Evolutionary conservation across 1,140 invertebrate genomes (phyloP).

Genomic region (Brachionus rotundiformis): DNA sequence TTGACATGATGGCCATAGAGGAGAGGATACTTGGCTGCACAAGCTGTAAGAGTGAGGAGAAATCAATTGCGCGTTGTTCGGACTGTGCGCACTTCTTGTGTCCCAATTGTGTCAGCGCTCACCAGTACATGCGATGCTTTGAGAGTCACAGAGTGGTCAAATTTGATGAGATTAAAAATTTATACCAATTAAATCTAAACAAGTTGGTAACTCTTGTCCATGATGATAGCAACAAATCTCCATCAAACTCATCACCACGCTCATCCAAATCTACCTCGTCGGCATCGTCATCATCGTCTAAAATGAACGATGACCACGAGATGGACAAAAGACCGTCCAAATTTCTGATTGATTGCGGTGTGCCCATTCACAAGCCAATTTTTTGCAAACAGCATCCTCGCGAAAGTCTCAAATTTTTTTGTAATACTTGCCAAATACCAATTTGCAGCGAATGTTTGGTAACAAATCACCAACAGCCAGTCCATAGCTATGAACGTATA

Average conservation of each 20-base stretch:
- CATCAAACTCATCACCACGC: neutral
- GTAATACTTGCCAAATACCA: constrained; percentile 77
- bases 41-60: constrained; percentile 82
- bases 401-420: constrained; percentile 79
- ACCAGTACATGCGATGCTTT: constrained; percentile 87
- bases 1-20: constrained; percentile 79
- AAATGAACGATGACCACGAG: constrained; percentile 76
- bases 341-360: constrained; percentile 54
- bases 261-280: constrained; percentile 52
- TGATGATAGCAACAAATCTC: neutral
- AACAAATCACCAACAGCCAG: constrained; percentile 74
- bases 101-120: constrained; percentile 86
- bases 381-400: constrained; percentile 75
- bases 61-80: constrained; percentile 83
- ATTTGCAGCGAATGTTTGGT: constrained; percentile 80
- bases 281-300: constrained; percentile 81
- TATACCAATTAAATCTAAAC: constrained; percentile 17
- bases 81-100: constrained; percentile 91
- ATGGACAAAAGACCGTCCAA: constrained; percentile 55
- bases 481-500: constrained; percentile 77
- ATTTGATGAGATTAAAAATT: constrained; percentile 40
- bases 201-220: neutral
- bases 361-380: constrained; percentile 74
- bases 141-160: constrained; percentile 74
- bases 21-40: constrained; percentile 77